Evolutionary conservation across 1,140 invertebrate species (phyloP), one percentile per base, ranked within the genome.

Genomic region (Achroia grisella): DNA sequence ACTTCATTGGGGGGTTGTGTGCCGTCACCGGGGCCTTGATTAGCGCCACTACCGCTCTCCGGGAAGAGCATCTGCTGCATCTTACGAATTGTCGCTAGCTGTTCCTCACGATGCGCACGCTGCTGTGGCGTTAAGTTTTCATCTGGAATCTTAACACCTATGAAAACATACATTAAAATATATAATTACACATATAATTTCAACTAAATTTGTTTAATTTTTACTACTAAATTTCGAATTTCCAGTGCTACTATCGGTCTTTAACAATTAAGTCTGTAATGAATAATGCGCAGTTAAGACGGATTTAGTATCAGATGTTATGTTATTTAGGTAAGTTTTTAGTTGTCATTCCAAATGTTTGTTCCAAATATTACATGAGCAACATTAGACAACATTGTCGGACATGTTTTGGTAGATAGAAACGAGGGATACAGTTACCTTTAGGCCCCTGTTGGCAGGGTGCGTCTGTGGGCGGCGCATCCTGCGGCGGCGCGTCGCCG

Each of bases 81-180:
- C 88, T 97, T 97, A 40, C 94, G 89, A 48, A 99, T 89, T 30
- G 93, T 96, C 4, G 96, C 96, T 14, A 98, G 87, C 61, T 97
- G 94, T 73, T 96, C 95, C 83, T 97, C 96, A 43, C 97, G 88
- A 67, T 97, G 95, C 45, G 97, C 95, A 40, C 95, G 89, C 80
- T 99, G 97, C 81, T 98, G 95, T 14, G 97, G 96, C 42, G 97
- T 99, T 53, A 98, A 88, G 85, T 98, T 97, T 88, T 98, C 97
- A 87, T 98, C 96, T 48, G 96, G 96, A 62, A 97, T 93, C 89
- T 97, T 96, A 8, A 95, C 93, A 66, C 93, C 93, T 87, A 90
- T 52, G 6, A 23, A 23, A 6, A 23, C 2, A 64, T 28, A 64
- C 14, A 58, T n/a, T n/a, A n/a, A n/a, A 52, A 56, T 54, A 14